A percentile compares a stretch with the other conserved stretches of the same genome.
Evolutionary conservation across 2,888 invertebrate species (phyloP).

Genomic region (Carabus problematicus): DNA sequence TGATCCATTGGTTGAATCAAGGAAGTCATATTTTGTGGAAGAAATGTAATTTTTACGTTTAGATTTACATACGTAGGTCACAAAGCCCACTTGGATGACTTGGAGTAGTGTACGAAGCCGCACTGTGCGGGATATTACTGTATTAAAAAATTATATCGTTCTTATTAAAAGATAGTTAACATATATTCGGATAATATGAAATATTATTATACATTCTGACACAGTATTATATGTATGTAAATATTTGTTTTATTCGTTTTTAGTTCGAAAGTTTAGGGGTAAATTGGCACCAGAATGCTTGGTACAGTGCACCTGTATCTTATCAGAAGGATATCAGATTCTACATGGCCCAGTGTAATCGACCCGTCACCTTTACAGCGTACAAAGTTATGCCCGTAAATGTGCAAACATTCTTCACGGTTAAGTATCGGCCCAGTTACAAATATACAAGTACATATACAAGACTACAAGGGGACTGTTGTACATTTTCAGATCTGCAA

Average conservation of each 20-base stretch:
- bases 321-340: slow-evolving; percentile 30
- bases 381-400: slow-evolving; percentile 30
- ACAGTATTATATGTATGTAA: background rate
- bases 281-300: background rate
- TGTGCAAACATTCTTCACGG: slow-evolving; percentile 14
- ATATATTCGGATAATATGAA: too few species aligned
- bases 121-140: too few species aligned
- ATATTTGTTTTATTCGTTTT: background rate
- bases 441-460: background rate
- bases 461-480: background rate
- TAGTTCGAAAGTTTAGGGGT: slow-evolving; percentile 13
- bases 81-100: too few species aligned
- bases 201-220: too few species aligned
- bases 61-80: too few species aligned
- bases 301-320: slow-evolving; percentile 16
- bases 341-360: background rate
- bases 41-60: too few species aligned
- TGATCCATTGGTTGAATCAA: too few species aligned
- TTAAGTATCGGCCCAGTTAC: background rate
- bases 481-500: slow-evolving; percentile 22
- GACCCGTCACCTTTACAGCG: slow-evolving; percentile 21
- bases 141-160: too few species aligned
- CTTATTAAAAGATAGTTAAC: too few species aligned
- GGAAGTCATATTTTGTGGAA: too few species aligned
- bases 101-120: too few species aligned